Evolutionary conservation across 2,113 vertebrate species (phyloP).

Genomic region (Bubalus kerabau): DNA sequence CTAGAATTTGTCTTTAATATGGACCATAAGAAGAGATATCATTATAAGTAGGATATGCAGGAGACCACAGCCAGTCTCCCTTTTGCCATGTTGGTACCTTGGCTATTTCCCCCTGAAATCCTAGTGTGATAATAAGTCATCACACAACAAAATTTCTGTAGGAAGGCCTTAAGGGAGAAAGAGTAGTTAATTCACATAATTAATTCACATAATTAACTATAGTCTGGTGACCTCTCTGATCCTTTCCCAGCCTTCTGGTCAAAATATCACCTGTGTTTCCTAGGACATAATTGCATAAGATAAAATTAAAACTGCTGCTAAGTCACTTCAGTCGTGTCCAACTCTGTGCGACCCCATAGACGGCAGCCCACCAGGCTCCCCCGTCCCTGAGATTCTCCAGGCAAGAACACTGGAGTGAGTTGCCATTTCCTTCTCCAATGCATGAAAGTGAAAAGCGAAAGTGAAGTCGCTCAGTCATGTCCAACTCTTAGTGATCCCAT

Average conservation of each 20-base stretch:
- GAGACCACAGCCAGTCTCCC: background rate
- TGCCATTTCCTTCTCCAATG: too few relatives aligned
- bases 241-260: background rate
- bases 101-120: background rate
- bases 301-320: background rate
- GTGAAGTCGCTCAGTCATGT: too few relatives aligned
- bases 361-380: too few relatives aligned
- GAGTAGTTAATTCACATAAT: background rate
- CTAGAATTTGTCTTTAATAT: background rate
- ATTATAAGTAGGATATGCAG: background rate
- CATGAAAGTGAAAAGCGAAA: too few relatives aligned
- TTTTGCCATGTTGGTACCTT: too few relatives aligned
- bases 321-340: too few relatives aligned
- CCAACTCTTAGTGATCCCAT: too few relatives aligned
- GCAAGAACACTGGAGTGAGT: too few relatives aligned
- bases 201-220: background rate
- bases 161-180: background rate
- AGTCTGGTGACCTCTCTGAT: background rate
- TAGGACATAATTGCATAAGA: background rate
- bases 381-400: too few relatives aligned
- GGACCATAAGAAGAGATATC: too few relatives aligned
- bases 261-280: background rate
- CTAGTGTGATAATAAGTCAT: background rate
- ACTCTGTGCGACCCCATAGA: too few relatives aligned
- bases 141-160: background rate